A percentile compares a stretch with the other conserved stretches of the same genome.
These are phyloP conservation scores for Dysmachus trigonus DNA, from an alignment of 2,888 invertebrate genomes.

Conservation along the genomic window DNA sequence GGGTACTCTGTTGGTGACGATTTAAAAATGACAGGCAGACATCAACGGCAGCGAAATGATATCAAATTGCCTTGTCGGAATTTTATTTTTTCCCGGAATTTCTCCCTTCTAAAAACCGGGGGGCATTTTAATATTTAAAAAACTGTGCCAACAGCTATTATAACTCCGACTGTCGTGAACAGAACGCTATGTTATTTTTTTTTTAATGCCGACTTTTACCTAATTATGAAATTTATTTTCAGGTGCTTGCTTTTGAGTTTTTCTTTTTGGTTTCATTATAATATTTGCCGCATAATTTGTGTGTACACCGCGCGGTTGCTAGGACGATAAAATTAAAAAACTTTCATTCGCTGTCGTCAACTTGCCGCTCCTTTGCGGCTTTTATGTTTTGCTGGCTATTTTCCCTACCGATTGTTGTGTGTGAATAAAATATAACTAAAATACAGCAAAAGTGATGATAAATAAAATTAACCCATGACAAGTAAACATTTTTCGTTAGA, in stretches of 20 bases:
- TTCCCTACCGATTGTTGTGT: background rate
- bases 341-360: background rate
- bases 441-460: too few relatives aligned
- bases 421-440: too few relatives aligned
- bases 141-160: background rate
- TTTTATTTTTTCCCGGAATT: conserved; percentile 8
- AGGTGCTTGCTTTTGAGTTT: conserved; percentile 27
- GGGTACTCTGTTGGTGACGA: background rate
- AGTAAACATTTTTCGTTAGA: too few relatives aligned
- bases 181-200: background rate
- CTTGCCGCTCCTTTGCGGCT: background rate
- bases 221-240: conserved; percentile 32
- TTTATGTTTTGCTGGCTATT: background rate
- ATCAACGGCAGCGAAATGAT: background rate
- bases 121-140: too few relatives aligned
- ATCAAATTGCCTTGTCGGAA: conserved; percentile 33
- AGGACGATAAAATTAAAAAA: background rate
- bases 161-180: background rate
- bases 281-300: conserved; percentile 4
- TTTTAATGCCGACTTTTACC: background rate
- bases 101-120: too few relatives aligned
- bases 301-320: conserved; percentile 21
- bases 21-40: too few relatives aligned
- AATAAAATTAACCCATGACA: too few relatives aligned
- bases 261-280: background rate